These are phyloP conservation scores for Pluvianellus socialis DNA, from an alignment of 2,113 vertebrate genomes.

Conservation along the genomic window DNA sequence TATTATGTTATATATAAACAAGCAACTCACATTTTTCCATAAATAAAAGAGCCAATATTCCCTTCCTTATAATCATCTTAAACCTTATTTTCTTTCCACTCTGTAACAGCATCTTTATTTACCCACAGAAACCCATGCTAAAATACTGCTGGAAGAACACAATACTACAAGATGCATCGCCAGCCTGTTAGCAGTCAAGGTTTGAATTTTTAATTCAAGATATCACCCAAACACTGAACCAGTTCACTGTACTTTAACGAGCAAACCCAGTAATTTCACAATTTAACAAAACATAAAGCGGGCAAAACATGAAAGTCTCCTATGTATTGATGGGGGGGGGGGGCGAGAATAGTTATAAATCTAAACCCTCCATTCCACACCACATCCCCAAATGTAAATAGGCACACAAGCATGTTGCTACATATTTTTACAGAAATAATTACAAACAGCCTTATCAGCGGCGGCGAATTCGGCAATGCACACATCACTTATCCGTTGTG, in stretches of 20 bases:
- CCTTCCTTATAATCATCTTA: background rate
- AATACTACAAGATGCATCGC: fast-evolving
- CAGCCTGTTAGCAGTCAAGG: background rate
- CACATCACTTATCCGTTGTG: conserved; percentile 67
- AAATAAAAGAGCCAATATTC: conserved; percentile 24
- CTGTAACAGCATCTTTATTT: conserved; percentile 40
- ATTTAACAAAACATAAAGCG: conserved; percentile 37
- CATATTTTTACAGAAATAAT: conserved; percentile 75
- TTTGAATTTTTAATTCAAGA: conserved; percentile 46
- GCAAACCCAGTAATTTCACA: conserved; percentile 59
- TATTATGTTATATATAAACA: background rate
- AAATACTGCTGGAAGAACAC: background rate
- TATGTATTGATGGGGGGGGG: background rate
- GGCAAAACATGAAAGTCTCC: background rate
- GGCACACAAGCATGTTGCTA: conserved; percentile 68
- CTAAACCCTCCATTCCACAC: conserved; percentile 71
- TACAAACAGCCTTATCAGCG: conserved; percentile 59
- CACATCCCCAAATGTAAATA: conserved; percentile 76
- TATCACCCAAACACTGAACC: conserved; percentile 26
- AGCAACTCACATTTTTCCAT: background rate
- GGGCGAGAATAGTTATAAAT: conserved; percentile 50
- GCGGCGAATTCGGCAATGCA: background rate
- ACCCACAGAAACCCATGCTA: background rate
- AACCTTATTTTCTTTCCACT: conserved; percentile 19
- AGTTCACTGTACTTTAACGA: conserved; percentile 54